Percentiles rank a stretch among this genome's conserved stretches.
Evolutionary conservation across 1,140 invertebrate genomes (phyloP).

Genomic region (Papilio glaucus): DNA sequence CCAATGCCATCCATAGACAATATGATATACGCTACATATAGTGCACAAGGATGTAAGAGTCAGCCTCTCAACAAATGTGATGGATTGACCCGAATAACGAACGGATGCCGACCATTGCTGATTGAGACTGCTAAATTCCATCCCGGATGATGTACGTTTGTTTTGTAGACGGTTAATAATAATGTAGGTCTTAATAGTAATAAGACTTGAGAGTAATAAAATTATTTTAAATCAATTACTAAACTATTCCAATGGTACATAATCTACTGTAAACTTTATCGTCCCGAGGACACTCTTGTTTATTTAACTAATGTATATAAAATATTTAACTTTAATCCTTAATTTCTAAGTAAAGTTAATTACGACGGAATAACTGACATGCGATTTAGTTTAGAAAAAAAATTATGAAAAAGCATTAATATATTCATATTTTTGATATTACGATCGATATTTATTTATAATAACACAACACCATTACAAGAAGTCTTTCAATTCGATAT

Average conservation of each 20-base stretch:
- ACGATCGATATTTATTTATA: too few relatives aligned
- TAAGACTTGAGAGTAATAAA: background rate
- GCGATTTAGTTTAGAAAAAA: background rate
- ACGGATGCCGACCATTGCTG: constrained; percentile 61
- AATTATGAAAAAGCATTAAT: too few relatives aligned
- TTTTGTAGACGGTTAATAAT: too few relatives aligned
- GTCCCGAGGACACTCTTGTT: background rate
- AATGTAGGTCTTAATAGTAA: constrained; percentile 32
- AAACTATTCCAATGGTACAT: background rate
- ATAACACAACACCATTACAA: too few relatives aligned
- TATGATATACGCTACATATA: background rate
- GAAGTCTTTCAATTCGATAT: too few relatives aligned
- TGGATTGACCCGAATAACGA: constrained; percentile 61
- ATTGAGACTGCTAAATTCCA: constrained; percentile 60
- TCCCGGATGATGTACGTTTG: constrained; percentile 41
- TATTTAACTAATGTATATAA: constrained; percentile 3
- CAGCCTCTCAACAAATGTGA: constrained; percentile 50
- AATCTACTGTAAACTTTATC: background rate
- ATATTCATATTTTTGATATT: too few relatives aligned
- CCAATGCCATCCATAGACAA: background rate
- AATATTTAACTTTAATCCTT: background rate
- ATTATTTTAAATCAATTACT: background rate
- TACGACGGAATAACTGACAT: background rate
- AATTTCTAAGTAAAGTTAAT: background rate
- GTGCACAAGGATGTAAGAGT: constrained; percentile 34